A percentile compares a stretch with the other conserved stretches of the same genome.
Evolutionary conservation across 2,797 vertebrate species (phyloP).

Genomic region (Brotula barbata): DNA sequence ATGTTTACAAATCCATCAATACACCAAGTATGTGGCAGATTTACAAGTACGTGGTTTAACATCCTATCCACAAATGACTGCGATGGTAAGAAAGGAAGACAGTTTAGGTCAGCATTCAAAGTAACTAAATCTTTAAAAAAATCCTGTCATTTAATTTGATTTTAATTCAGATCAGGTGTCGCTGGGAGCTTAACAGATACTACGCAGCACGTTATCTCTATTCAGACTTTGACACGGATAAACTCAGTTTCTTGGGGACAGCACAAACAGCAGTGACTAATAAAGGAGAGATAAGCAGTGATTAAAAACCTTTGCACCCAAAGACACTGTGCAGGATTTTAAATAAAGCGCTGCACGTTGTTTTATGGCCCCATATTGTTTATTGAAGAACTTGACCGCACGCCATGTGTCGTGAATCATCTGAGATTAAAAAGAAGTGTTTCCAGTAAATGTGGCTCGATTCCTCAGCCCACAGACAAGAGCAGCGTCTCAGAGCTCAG

Average conservation of each 20-base stretch:
- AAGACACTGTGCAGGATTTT: constrained; percentile 4
- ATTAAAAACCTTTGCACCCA: constrained; percentile 58
- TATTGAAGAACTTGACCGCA: constrained; percentile 9
- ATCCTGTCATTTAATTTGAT: not conserved
- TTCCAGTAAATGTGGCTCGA: constrained; percentile 12
- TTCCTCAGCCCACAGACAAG: not conserved
- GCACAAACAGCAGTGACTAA: constrained; percentile 25
- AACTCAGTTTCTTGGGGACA: constrained; percentile 35
- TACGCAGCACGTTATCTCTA: not conserved
- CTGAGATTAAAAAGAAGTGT: not conserved
- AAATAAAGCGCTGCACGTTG: constrained; percentile 21
- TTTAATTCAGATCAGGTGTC: not conserved
- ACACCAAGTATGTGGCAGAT: no score
- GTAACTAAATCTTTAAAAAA: no score
- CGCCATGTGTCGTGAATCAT: not conserved
- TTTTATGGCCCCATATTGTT: constrained; percentile 32
- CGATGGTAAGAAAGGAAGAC: no score
- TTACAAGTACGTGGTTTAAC: no score
- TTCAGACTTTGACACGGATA: constrained; percentile 15
- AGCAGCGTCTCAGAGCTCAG: not conserved
- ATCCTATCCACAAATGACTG: no score
- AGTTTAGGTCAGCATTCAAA: no score
- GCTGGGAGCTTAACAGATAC: constrained; percentile 19
- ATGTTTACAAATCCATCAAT: no score
- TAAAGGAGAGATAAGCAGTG: constrained; percentile 39